Evolutionary conservation across 35 echinoderm and acorn worm species (phyloP).

Genomic region (Ophioderma brevispina): DNA sequence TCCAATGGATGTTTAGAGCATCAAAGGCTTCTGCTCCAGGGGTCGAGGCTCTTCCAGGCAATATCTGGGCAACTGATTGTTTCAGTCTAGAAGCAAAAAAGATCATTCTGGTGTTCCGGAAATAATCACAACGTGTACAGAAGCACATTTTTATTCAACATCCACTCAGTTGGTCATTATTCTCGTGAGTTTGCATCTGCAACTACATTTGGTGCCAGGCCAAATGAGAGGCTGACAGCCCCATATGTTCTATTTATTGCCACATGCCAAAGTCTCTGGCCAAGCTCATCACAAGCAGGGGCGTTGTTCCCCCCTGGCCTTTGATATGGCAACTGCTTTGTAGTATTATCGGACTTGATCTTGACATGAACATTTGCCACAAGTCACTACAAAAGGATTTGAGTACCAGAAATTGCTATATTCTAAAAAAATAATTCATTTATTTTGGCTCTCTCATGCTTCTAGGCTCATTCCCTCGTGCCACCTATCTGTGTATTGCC

Average conservation of each 20-base stretch:
- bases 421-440: conserved; percentile 53
- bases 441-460: not conserved
- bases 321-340: conserved; percentile 39
- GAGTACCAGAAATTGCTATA: conserved; percentile 9
- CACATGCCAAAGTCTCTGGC: conserved; percentile 51
- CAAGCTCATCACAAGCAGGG: conserved; percentile 34
- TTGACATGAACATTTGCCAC: not conserved
- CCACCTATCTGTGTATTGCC: conserved; percentile 29
- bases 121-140: not conserved
- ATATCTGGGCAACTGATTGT: not conserved
- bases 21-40: not conserved
- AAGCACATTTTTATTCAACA: not conserved
- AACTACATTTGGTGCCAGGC: conserved; percentile 41
- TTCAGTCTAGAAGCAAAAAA: conserved; percentile 45
- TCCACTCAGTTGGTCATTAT: conserved; percentile 12
- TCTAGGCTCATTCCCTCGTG: conserved; percentile 46
- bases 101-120: conserved; percentile 22
- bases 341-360: conserved; percentile 17
- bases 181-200: conserved; percentile 43
- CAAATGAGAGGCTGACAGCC: conserved; percentile 32
- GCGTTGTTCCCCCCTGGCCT: conserved; percentile 48
- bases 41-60: conserved; percentile 19
- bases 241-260: conserved; percentile 7
- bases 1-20: too few relatives aligned
- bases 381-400: too few relatives aligned